Base-by-base conservation (phyloP, 2,797 vertebrate species). In the Typhlichthys eigenmanni region DNA sequence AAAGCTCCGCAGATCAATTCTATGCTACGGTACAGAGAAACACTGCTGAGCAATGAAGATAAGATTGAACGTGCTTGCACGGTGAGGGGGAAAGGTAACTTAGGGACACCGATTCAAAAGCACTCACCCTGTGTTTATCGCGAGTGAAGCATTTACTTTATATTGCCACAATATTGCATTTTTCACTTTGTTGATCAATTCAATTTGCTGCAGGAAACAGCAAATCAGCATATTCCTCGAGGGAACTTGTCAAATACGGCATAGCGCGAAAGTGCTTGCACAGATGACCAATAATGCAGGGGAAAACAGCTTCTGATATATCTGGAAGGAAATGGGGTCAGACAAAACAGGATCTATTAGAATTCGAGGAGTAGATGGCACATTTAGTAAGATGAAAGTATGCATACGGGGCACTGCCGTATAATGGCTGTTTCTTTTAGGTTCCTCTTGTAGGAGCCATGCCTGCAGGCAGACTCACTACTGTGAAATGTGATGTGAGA, bases 401-500 rank as follows among this genome's bases (percentile, higher is more conserved):
- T 66, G 47, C 62, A 51, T 59, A 48, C 56, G 38, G 49, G 38
- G 49, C 60, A 54, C 64, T 62, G 66, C 68, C 55, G 58, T 65
- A 70, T 63, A 74, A 64, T 48, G 47, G 34, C 43, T 69, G 49
- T 68, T 56, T 75, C 74, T 81, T 66, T 73, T 45, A 63, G 57
- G 61, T 70, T 67, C 63, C 63, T 69, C 51, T 73, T 80, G 66
- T 55, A 54, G 64, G 63, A 64, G 66, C 38, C 13, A 51, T 29
- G 75, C 79, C 70, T 43, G 58, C 64, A 74, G 80, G 81, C 76
- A 76, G 74, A 80, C 57, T 58, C 75, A 76, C 47, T 60, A 62
- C 70, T 85, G 78, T 83, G 72, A 86, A 87, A 89, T 81, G 67
- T 76, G 72, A 85, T 74, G 76, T 85, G 78, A 85, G 89, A 81